phyloP scores from a whole-genome alignment of 2,888 invertebrate genomes.

The Dolomedes plantarius region DNA sequence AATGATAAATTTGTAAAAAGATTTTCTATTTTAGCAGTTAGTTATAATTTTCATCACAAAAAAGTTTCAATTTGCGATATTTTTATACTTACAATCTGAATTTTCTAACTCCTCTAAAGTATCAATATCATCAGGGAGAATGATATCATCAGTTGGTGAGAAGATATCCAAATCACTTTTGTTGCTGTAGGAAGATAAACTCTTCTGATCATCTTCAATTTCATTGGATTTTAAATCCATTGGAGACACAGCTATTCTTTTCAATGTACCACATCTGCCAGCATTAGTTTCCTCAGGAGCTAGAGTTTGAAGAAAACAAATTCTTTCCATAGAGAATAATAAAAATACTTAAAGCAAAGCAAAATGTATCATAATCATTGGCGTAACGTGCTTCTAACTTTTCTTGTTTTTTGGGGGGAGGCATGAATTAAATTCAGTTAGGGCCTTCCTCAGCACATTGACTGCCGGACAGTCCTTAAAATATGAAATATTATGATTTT shows the following conservation, averaged over 20 bases:
- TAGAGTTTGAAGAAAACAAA: no score
- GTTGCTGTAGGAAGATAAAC: slow-evolving; percentile 73
- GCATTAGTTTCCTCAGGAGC: background rate
- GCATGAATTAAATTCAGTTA: no score
- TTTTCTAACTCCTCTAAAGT: slow-evolving; percentile 77
- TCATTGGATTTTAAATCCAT: slow-evolving; percentile 5
- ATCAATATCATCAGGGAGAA: slow-evolving; percentile 78
- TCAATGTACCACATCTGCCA: slow-evolving; percentile 44
- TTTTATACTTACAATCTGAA: slow-evolving; percentile 44
- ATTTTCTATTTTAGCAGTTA: no score
- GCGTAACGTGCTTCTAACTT: no score
- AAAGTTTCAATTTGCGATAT: no score
- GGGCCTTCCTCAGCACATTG: no score
- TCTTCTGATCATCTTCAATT: slow-evolving; percentile 77
- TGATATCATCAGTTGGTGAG: slow-evolving; percentile 73
- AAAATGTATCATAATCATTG: no score
- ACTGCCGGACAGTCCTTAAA: no score
- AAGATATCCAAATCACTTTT: slow-evolving; percentile 74
- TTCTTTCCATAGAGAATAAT: background rate
- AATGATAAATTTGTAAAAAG: no score
- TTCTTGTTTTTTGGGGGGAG: no score
- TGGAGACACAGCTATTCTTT: slow-evolving; percentile 37
- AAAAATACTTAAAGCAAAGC: background rate
- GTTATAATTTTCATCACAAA: no score
- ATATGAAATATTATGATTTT: no score